A percentile compares a stretch with the other conserved stretches of the same genome.
phyloP scores from a whole-genome alignment of 2,797 vertebrate species.

The Dipus sagitta region DNA sequence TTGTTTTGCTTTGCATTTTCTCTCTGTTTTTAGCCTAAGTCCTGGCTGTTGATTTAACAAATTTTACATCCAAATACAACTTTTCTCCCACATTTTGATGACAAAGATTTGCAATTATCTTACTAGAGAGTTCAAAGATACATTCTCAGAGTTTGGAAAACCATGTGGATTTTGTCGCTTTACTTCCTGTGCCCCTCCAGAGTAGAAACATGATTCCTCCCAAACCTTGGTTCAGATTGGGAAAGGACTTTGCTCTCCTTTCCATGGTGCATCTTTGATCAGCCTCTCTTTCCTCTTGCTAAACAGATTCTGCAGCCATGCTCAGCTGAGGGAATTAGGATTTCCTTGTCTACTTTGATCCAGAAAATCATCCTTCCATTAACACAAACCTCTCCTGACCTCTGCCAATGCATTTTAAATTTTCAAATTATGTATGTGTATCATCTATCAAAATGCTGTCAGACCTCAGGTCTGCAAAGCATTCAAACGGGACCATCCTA shows the following conservation, averaged over 20 bases:
- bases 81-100: slow-evolving; percentile 13
- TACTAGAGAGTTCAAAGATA: not conserved
- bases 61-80: slow-evolving; percentile 59
- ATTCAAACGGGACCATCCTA: slow-evolving; percentile 9
- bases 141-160: slow-evolving; percentile 1
- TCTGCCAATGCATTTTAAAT: slow-evolving; percentile 56
- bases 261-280: slow-evolving; percentile 8
- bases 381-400: slow-evolving; percentile 64
- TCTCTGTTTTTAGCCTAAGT: not conserved
- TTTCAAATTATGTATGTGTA: slow-evolving; percentile 61
- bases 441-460: slow-evolving; percentile 52
- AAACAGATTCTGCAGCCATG: slow-evolving; percentile 40
- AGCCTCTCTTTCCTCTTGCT: slow-evolving; percentile 51
- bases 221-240: slow-evolving; percentile 34
- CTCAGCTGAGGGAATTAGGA: slow-evolving; percentile 40
- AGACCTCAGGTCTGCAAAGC: not conserved
- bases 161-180: not conserved
- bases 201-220: not conserved
- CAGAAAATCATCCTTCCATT: slow-evolving; percentile 65
- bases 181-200: not conserved
- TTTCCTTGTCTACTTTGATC: slow-evolving; percentile 45
- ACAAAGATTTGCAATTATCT: not conserved
- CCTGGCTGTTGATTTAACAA: slow-evolving; percentile 7
- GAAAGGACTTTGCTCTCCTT: slow-evolving; percentile 2
- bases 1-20: not conserved